Conservation (phyloP, 2,888 invertebrate species). For the Carpatolechia fugitivella region DNA sequence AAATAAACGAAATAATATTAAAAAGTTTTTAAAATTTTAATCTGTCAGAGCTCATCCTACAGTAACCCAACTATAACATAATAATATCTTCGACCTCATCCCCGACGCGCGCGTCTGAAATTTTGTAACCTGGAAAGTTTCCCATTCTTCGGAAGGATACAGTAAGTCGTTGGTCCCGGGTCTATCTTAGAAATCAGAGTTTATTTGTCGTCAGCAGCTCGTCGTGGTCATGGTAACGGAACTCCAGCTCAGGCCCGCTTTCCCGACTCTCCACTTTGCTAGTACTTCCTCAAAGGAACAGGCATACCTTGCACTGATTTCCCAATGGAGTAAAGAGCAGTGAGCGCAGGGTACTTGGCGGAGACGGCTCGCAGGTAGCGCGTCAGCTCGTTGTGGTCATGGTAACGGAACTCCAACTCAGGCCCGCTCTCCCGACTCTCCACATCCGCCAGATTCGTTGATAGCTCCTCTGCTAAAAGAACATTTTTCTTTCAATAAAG, state of each 20-base stretch:
- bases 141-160: no score
- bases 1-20: no score
- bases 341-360: slow-evolving; percentile 89
- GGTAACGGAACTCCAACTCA: slow-evolving; percentile 89
- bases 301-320: slow-evolving; percentile 91
- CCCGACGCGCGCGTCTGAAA: no score
- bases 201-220: no score
- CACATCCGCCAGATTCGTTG: slow-evolving; percentile 53
- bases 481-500: no score
- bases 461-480: slow-evolving; percentile 40
- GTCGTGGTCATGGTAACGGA: slow-evolving; percentile 92
- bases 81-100: no score
- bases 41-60: no score
- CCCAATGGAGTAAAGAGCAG: slow-evolving; percentile 95
- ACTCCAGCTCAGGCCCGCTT: slow-evolving; percentile 79
- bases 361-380: slow-evolving; percentile 89
- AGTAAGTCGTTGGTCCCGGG: no score
- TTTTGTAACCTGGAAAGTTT: no score
- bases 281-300: background rate
- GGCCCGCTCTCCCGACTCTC: slow-evolving; percentile 52
- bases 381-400: slow-evolving; percentile 92
- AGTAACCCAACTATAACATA: no score
- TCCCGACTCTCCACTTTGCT: slow-evolving; percentile 59
- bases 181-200: no score
- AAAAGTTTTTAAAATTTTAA: no score